phyloP scores from a whole-genome alignment of 2,888 invertebrate genomes.

The Ochropleura leucogaster region DNA sequence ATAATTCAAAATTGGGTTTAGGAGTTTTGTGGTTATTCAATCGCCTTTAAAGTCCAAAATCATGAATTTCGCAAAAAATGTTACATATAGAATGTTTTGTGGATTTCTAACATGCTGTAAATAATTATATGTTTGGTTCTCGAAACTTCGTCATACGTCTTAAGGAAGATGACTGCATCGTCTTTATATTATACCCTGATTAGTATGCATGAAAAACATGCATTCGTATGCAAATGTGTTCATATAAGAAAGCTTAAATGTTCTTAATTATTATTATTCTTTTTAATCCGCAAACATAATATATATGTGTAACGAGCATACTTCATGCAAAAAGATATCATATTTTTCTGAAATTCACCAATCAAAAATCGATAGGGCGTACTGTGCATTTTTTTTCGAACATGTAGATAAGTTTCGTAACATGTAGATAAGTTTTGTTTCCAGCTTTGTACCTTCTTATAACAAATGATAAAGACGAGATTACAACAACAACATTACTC shows the following conservation, averaged over 20 bases:
- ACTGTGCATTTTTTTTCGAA: neutral
- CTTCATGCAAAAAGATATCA: neutral
- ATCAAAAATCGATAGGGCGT: neutral
- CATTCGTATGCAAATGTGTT: neutral
- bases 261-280: neutral
- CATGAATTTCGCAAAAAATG: neutral
- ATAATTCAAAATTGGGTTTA: neutral
- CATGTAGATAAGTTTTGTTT: neutral
- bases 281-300: neutral
- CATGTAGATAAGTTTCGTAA: neutral
- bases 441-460: neutral
- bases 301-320: neutral
- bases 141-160: neutral
- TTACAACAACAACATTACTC: constrained; percentile 15
- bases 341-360: neutral
- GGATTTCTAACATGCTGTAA: neutral
- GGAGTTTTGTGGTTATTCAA: neutral
- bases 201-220: neutral
- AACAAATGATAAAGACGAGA: neutral
- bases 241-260: neutral
- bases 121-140: neutral
- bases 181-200: too few species aligned
- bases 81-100: neutral
- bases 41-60: neutral
- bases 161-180: too few species aligned